Evolutionary conservation across 35 echinoderm and acorn worm genomes (phyloP).

Genomic region (Apostichopus parvimensis): DNA sequence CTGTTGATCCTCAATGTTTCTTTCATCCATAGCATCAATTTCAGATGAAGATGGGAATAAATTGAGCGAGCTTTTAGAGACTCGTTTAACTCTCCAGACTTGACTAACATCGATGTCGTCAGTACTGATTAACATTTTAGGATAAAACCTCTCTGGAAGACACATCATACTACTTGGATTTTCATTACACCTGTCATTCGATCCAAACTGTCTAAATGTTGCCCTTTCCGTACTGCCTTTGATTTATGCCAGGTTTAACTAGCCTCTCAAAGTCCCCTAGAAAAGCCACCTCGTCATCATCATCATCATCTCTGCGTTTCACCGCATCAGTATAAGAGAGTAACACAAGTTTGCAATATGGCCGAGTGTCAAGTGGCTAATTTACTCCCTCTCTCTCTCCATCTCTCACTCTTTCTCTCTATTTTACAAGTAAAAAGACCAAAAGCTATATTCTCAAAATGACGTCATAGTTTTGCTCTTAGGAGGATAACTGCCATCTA

Average conservation of each 20-base stretch:
- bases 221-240: not conserved
- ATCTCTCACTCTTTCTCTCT: not conserved
- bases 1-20: no score
- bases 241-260: not conserved
- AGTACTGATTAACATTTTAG: no score
- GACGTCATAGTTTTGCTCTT: not conserved
- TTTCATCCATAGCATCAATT: no score
- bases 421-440: not conserved
- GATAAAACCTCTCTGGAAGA: no score
- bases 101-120: no score
- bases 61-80: no score
- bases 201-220: slow-evolving; percentile 10
- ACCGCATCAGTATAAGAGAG: not conserved
- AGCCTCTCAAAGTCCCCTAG: not conserved
- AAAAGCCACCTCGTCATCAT: not conserved
- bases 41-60: no score
- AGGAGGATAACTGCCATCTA: not conserved
- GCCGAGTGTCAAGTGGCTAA: slow-evolving; percentile 13
- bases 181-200: slow-evolving; percentile 34
- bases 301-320: not conserved
- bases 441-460: not conserved
- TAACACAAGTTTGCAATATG: not conserved
- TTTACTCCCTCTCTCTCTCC: not conserved
- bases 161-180: not conserved
- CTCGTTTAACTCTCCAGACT: no score